A percentile compares a stretch with the other conserved stretches of the same genome.
These are phyloP conservation scores for Oxygymnocypris stewartii DNA, from an alignment of 2,113 vertebrate genomes.

Conservation along the genomic window DNA sequence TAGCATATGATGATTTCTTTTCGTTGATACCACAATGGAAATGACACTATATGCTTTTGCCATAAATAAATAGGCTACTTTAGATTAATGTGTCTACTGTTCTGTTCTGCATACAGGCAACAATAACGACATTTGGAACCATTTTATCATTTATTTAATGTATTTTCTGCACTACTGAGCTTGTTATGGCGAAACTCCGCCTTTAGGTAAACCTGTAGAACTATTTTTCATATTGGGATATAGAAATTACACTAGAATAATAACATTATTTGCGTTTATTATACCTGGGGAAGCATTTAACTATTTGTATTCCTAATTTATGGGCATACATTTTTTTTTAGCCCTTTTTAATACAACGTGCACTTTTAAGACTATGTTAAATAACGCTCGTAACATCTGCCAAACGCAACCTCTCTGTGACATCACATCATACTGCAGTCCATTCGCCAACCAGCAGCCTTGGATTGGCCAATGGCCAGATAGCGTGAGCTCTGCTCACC, in stretches of 20 bases:
- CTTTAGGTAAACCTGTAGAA: background rate
- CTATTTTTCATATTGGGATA: background rate
- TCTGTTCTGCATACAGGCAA: too few species aligned
- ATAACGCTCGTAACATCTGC: background rate
- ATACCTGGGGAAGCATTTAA: background rate
- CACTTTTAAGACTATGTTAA: background rate
- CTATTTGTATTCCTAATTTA: background rate
- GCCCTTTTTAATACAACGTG: too few species aligned
- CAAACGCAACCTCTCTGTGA: constrained; percentile 63
- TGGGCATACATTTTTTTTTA: background rate
- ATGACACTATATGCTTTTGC: too few species aligned
- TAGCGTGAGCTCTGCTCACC: constrained; percentile 95
- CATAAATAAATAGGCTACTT: too few species aligned
- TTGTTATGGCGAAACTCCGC: background rate
- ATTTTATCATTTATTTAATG: background rate
- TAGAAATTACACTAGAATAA: background rate
- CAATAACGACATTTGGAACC: background rate
- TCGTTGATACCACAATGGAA: too few species aligned
- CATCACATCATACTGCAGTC: constrained; percentile 84
- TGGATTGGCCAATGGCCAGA: constrained; percentile 67
- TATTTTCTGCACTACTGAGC: background rate
- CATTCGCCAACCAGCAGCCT: constrained; percentile 60
- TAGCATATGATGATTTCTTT: too few species aligned
- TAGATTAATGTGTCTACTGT: too few species aligned
- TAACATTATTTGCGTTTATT: background rate